Conservation (phyloP, 2,888 invertebrate species). For the Dorcus hopei region DNA sequence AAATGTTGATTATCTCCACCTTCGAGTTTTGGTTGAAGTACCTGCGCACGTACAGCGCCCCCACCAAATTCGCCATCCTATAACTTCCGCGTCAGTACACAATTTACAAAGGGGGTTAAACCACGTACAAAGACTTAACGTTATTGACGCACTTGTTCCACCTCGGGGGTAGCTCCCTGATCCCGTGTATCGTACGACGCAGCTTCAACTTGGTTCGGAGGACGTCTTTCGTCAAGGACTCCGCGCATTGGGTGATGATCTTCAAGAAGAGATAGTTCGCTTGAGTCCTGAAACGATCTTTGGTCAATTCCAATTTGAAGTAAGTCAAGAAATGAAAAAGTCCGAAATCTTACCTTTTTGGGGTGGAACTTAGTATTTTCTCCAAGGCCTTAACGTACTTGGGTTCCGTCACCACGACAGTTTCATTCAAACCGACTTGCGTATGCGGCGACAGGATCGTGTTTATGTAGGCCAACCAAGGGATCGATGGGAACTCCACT, state of each 20-base stretch:
- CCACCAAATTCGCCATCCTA: constrained; percentile 63
- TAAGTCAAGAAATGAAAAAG: no score
- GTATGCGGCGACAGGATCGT: neutral
- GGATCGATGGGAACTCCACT: neutral
- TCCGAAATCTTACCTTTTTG: neutral
- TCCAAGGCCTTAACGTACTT: neutral
- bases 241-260: neutral
- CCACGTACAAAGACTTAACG: neutral
- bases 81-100: constrained; percentile 6
- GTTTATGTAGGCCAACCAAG: neutral
- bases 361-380: neutral
- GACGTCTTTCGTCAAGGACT: neutral
- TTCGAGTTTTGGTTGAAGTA: constrained; percentile 21
- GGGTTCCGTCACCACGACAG: neutral
- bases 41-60: constrained; percentile 74
- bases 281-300: neutral
- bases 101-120: neutral
- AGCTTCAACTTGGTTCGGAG: neutral
- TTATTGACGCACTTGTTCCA: neutral
- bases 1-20: constrained; percentile 25
- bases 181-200: neutral
- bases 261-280: neutral
- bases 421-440: neutral
- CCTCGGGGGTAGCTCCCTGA: neutral
- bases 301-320: no score